These are phyloP conservation scores for Premnoplex brunnescens DNA, from an alignment of 2,797 vertebrate species.

Conservation along the genomic window DNA sequence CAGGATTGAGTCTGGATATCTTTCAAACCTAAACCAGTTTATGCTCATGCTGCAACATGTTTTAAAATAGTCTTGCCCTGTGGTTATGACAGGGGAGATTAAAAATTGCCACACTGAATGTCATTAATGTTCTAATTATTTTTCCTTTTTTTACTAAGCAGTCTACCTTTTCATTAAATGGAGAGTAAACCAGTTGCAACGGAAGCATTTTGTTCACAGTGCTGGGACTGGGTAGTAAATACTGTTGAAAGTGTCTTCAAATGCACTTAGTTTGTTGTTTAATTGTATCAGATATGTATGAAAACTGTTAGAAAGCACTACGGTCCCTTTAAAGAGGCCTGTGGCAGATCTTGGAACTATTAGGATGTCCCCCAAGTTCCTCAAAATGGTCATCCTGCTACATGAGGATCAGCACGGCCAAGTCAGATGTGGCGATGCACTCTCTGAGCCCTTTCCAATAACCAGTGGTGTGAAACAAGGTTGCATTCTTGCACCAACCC, in stretches of 20 bases:
- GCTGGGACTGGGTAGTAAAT: not conserved
- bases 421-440: too few species aligned
- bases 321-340: not conserved
- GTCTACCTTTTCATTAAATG: conserved; percentile 4
- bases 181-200: not conserved
- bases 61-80: not conserved
- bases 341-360: too few species aligned
- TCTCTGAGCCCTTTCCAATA: too few species aligned
- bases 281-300: not conserved
- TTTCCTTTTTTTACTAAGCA: not conserved
- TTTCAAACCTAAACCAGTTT: not conserved
- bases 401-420: too few species aligned
- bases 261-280: not conserved
- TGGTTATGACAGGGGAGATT: not conserved
- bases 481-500: too few species aligned
- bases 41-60: not conserved
- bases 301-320: not conserved
- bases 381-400: too few species aligned
- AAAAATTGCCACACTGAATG: not conserved
- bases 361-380: too few species aligned
- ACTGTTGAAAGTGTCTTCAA: not conserved
- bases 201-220: not conserved
- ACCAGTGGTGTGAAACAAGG: too few species aligned
- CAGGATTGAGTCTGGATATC: not conserved
- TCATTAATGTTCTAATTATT: conserved; percentile 39